Conservation (phyloP, 2,113 vertebrate species). For the Oncorhynchus mykiss region DNA sequence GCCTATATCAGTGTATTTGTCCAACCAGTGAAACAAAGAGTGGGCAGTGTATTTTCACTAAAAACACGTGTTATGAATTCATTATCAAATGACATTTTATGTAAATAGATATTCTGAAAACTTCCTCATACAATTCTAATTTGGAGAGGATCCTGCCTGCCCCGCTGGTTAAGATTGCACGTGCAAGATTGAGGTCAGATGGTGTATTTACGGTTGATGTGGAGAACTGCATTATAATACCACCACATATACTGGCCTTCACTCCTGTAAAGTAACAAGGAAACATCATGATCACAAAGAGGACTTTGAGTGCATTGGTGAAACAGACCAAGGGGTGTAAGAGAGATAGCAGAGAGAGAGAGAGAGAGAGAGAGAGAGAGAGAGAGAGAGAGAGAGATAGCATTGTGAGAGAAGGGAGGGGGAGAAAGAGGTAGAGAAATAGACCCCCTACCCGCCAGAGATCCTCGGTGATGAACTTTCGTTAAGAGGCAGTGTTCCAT, state of each 20-base stretch:
- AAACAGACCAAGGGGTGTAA: too few species aligned
- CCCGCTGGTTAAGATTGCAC: not conserved
- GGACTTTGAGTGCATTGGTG: not conserved
- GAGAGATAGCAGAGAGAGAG: too few species aligned
- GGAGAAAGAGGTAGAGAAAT: constrained; percentile 36
- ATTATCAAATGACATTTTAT: not conserved
- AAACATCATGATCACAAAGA: not conserved
- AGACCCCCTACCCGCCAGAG: constrained; percentile 50
- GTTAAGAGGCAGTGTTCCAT: constrained; percentile 86
- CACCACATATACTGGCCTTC: not conserved
- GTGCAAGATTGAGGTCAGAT: not conserved
- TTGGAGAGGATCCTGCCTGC: not conserved
- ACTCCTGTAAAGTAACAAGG: not conserved
- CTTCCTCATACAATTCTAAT: not conserved
- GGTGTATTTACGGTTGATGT: not conserved
- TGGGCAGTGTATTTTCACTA: not conserved
- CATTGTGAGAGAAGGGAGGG: not conserved
- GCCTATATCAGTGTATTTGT: too few species aligned
- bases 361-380: too few species aligned
- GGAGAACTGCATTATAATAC: not conserved
- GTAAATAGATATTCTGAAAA: not conserved
- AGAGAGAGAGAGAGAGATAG: too few species aligned
- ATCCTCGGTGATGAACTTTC: constrained; percentile 82
- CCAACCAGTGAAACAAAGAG: not conserved
- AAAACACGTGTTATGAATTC: not conserved